Evolutionary conservation across 2,888 invertebrate genomes (phyloP), one percentile per base, ranked within the genome.

Genomic region (Boloria euphrosyne): DNA sequence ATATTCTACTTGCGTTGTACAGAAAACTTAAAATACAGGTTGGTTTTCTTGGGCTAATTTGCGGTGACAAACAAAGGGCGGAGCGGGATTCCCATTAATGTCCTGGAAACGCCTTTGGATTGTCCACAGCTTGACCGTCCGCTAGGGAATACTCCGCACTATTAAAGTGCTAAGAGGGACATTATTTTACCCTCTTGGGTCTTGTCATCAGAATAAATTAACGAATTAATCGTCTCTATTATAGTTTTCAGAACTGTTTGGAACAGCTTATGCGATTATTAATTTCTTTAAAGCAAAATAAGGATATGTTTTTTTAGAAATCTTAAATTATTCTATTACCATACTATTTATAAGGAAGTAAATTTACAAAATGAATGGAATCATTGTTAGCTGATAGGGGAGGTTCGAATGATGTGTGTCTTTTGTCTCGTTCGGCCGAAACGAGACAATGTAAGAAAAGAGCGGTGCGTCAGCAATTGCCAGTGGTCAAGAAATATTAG

Each of bases 141-240:
- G 76, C 78, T 74, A 73, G 85, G 86, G 87, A 83, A 70, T 74
- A 72, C 79, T 78, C 79, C 78, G 78, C 80, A 87, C 91, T 89
- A 91, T 91, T 89, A 89, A 90, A 90, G 90, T 89, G 90, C 90
- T 91, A 91, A 92, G 89, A 89, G 90, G 84, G 89, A 80, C 85
- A 89, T 91, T 90, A 90, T 80, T 81, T 78, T 75, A 83, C 85
- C 85, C 87, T 82, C 84, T 77, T 76, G 89, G 87, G 89, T 67
- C 76, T 80, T 85, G 85, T 87, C 87, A 82, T 86, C 84, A 85
- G 89, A 86, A 89, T 90, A 89, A 89, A 86, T 89, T 89, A 84
- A 86, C 85, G 85, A 83, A 82, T 85, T 90, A 89, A 91, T 90
- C 89, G 87, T 78, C 78, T 80, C 69, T 71, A 73, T 74, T 75